phyloP scores from a whole-genome alignment of 2,113 vertebrate genomes.

The Chloebia gouldiae region DNA sequence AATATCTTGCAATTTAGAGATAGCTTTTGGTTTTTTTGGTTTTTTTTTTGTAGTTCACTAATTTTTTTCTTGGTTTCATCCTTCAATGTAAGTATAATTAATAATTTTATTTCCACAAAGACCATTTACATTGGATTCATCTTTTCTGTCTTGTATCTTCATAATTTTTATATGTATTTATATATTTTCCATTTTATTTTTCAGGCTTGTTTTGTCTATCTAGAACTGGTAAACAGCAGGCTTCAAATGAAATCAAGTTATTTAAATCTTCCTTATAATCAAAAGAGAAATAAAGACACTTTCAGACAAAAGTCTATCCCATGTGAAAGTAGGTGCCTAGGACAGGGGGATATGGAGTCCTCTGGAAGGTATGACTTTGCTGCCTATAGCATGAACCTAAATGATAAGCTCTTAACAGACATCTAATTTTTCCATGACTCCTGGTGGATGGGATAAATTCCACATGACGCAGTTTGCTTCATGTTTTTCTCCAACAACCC shows the following conservation, averaged over 20 bases:
- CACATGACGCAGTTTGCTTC: neutral
- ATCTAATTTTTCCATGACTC: neutral
- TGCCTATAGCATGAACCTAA: neutral
- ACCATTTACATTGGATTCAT: neutral
- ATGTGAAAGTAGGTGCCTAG: neutral
- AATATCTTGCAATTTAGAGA: neutral
- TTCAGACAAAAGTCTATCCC: neutral
- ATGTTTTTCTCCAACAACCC: neutral
- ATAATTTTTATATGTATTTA: neutral
- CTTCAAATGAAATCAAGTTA: neutral
- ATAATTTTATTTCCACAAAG: neutral
- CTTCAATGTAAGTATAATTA: neutral
- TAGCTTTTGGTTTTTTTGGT: neutral
- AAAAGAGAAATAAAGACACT: neutral
- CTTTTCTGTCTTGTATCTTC: neutral
- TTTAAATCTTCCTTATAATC: neutral
- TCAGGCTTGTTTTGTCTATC: neutral
- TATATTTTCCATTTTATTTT: neutral
- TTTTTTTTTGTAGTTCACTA: neutral
- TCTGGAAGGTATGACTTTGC: neutral
- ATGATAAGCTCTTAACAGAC: neutral
- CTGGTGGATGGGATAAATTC: neutral
- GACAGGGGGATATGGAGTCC: neutral
- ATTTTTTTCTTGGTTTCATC: neutral
- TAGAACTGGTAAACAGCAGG: neutral